These are phyloP conservation scores for Galerucella nymphaeae DNA, from an alignment of 2,888 invertebrate genomes.

Conservation along the genomic window DNA sequence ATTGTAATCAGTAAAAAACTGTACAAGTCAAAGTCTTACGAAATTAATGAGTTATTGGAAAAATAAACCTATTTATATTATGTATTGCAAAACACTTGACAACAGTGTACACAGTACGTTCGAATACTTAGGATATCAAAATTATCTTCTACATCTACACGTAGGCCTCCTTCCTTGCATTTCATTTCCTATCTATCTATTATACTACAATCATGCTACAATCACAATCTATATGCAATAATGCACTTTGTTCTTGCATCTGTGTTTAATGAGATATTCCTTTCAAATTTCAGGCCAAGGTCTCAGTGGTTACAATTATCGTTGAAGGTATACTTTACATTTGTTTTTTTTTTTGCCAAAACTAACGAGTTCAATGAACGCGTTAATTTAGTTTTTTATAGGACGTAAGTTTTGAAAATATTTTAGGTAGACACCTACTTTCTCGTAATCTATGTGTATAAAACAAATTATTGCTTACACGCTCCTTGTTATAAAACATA, in stretches of 20 bases:
- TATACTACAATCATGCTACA: too few species aligned
- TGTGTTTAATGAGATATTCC: slow-evolving; percentile 42
- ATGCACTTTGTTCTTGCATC: slow-evolving; percentile 47
- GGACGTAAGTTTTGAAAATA: slow-evolving; percentile 24
- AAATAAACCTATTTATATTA: too few species aligned
- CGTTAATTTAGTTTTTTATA: slow-evolving; percentile 43
- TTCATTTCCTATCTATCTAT: slow-evolving; percentile 43
- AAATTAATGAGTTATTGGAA: too few species aligned
- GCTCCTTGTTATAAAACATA: neutral
- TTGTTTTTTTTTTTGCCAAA: slow-evolving; percentile 47
- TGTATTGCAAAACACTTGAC: slow-evolving; percentile 11
- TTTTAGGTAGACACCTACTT: slow-evolving; percentile 7
- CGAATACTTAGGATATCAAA: slow-evolving; percentile 51
- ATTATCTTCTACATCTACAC: slow-evolving; percentile 60
- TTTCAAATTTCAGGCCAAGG: slow-evolving; percentile 43
- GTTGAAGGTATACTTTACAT: slow-evolving; percentile 24
- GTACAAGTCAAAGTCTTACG: neutral
- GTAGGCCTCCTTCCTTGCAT: slow-evolving; percentile 54
- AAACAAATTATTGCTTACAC: slow-evolving; percentile 1
- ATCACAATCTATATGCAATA: slow-evolving; percentile 44
- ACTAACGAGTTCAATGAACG: slow-evolving; percentile 50
- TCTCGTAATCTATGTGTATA: slow-evolving; percentile 12
- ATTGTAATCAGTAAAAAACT: too few species aligned
- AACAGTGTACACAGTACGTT: slow-evolving; percentile 22
- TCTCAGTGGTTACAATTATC: slow-evolving; percentile 23